Evolutionary conservation across 2,888 invertebrate species (phyloP), one percentile per base, ranked within the genome.

Genomic region (Megastigmus dorsalis): DNA sequence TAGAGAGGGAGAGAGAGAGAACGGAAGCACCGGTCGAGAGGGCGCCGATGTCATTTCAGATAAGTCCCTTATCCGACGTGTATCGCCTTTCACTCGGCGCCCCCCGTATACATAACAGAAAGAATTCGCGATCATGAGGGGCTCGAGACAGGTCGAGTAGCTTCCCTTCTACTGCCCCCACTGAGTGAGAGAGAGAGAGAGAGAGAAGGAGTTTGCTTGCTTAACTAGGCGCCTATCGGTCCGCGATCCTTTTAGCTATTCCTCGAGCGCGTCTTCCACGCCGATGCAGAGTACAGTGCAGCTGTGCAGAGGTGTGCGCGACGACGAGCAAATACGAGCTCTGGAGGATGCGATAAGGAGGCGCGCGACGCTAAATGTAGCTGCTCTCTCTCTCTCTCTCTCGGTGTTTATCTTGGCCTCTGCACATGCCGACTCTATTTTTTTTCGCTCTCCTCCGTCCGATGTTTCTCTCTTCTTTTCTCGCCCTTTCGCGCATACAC

Each of bases 31-130:
- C 81, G 78, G 78, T 65, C 28, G 38, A 57, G 54, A 69, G 62
- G 30, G 63, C 30, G 77, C 82, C 83, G 87, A 87, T 87, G 86
- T 87, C 85, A 87, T 87, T 87, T 86, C 79, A 87, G 87, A 87
- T 87, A 87, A 87, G 84, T 84, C 83, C 77, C 78, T n/a, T 81
- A 74, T 80, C 77, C 78, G 82, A 83, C 83, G 82, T 74, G 57
- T 74, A 73, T 69, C 77, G 76, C 45, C 78, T 74, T 74, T 75
- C 73, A 75, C 41, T 3, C n/a, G 48, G 18, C 15, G 43, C 54
- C n/a, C n/a, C n/a, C n/a, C n/a, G n/a, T n/a, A n/a, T n/a, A n/a
- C n/a, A n/a, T n/a, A n/a, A 18, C 63, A 55, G 45, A 72, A 38
- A 60, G 43, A 62, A 62, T 74, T 68, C 55, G 59, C 41, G 68